Base-by-base conservation (phyloP, 2,888 invertebrate species). In the Invenusta paracnida region DNA sequence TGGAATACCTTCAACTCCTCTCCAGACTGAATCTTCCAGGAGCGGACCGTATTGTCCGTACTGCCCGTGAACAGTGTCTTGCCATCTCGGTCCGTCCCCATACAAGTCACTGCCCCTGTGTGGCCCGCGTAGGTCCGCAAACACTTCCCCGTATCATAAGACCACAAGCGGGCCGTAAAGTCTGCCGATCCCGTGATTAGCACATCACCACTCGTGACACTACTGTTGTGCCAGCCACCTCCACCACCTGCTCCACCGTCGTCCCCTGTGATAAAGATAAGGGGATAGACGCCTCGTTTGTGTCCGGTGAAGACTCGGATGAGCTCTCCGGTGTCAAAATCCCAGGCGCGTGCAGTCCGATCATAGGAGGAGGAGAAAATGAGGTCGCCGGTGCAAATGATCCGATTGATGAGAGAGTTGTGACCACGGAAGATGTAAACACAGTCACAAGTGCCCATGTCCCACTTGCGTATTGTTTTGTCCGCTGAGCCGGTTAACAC, bases 401-500 rank as follows among this genome's bases (percentile, higher is more conserved):
- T 90, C 1, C 92, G 89, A 88, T 92, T 92, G 23, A 92, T 90
- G 28, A 92, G 90, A 0, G 92, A 91, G 2, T 89, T 89, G 88
- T 92, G 93, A 0, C 92, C 93, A 0, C 89, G 88, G 88, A 91
- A 91, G 27, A 91, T 89, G 85, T 90, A 90, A 30, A 92, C 88
- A 88, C 92, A 92, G 86, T 92, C 91, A 86, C 92, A 92, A 48
- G 91, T 91, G 87, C 90, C 90, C 87, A 93, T 92, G 88, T 92
- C 92, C 93, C 93, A 93, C 88, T 93, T 92, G 79, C 92, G 89
- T 84, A 93, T 89, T 0, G 92, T 92, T 85, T 90, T 89, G 88
- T 93, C 93, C 0, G 92, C 92, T 87, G 92, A 92, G 84, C 92
- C 92, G 30, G 92, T 92, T 5, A 93, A 84, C 30, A 92, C 92